A percentile compares a stretch with the other conserved stretches of the same genome.
Evolutionary conservation across 2,113 vertebrate genomes (phyloP).

Genomic region (Pelodiscus sinensis): DNA sequence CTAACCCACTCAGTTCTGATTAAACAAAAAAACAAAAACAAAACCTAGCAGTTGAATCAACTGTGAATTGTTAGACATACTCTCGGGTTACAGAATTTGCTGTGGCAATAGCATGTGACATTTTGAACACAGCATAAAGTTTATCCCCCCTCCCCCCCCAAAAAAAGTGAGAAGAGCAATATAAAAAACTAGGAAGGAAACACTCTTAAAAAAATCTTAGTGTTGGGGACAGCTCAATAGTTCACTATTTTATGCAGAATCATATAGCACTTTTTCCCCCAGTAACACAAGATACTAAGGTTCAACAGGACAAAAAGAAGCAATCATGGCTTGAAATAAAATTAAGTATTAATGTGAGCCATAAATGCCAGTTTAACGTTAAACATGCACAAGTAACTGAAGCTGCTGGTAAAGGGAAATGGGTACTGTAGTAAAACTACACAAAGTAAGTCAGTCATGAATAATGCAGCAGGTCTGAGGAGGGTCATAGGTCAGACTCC

Average conservation of each 20-base stretch:
- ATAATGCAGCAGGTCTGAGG: conserved; percentile 77
- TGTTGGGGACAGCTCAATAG: conserved; percentile 63
- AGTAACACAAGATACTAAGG: conserved; percentile 29
- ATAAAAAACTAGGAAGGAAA: conserved; percentile 25
- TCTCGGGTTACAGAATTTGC: conserved; percentile 74
- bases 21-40: not conserved
- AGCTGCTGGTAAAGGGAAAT: conserved; percentile 69
- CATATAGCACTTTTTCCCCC: conserved; percentile 50
- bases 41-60: conserved; percentile 61
- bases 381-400: conserved; percentile 56
- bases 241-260: conserved; percentile 53
- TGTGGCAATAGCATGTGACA: conserved; percentile 63
- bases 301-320: conserved; percentile 49
- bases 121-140: conserved; percentile 75
- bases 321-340: conserved; percentile 51
- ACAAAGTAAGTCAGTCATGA: conserved; percentile 80
- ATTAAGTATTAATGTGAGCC: conserved; percentile 62
- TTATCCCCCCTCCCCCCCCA: no score
- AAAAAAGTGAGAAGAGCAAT: conserved; percentile 55
- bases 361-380: conserved; percentile 69
- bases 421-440: conserved; percentile 73
- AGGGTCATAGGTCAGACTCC: conserved; percentile 79
- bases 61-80: conserved; percentile 74
- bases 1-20: conserved; percentile 63
- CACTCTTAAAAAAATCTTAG: not conserved